Evolutionary conservation across 1,140 invertebrate species (phyloP), one percentile per base, ranked within the genome.

Genomic region (Macrosteles quadrilineatus): DNA sequence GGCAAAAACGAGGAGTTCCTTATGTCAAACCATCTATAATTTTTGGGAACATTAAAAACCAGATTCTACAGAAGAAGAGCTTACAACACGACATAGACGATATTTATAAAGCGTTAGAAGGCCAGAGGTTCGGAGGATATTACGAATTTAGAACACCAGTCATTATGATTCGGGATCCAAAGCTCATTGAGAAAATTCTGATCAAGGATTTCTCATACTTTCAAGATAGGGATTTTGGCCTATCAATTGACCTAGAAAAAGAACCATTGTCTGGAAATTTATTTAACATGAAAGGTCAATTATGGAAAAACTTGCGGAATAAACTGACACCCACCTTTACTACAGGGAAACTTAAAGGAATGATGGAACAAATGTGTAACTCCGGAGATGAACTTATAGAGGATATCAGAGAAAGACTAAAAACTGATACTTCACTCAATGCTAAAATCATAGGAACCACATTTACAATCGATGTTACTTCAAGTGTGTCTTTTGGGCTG

Each of bases 381-480:
- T 81, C 85, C 40, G 73, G 76, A 0, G 31, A 77, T 0, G 75
- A 81, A 36, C 72, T 88, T 1, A 30, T 78, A 0, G 74, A 80
- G 25, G 73, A 87, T 21, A 29, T 77, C 27, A 32, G 73, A 12
- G 36, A 40, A 40, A 36, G 57, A 17, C 1, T 30, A 1, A 47
- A 66, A 45, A 43, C 23, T 17, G 23, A 45, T 29, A 9, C 30
- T 36, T 29, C 50, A 1, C 3, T 63, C 2, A 57, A 70, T 45
- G 68, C 36, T 1, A 67, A 53, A 66, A 23, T 14, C 0, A 14
- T 71, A 21, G 17, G 63, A 4, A 31, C 29, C 0, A 45, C 83
- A 9, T 87, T 83, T 67, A 83, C 87, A 0, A 87, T 83, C 40
- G 87, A 89, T 73, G 85, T 88, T 2, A 86, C 87, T 27, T 85